phyloP scores from a whole-genome alignment of 2,888 invertebrate species.

The Ornithoptera priamus region DNA sequence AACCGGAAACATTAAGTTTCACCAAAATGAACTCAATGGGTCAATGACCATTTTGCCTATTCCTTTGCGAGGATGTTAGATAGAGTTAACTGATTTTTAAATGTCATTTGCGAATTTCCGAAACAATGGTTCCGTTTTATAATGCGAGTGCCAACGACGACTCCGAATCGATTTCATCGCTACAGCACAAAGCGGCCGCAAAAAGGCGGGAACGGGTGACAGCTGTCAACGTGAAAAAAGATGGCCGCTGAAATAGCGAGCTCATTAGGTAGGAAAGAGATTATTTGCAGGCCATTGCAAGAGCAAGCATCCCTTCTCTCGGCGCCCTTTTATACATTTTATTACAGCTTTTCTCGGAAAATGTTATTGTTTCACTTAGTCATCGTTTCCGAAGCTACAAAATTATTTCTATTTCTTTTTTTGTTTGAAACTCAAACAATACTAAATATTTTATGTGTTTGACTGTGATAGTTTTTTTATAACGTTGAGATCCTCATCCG shows the following conservation, averaged over 20 bases:
- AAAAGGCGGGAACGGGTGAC: conserved; percentile 32
- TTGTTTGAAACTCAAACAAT: too few species aligned
- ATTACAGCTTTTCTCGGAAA: not conserved
- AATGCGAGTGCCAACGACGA: conserved; percentile 10
- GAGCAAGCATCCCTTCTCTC: conserved; percentile 15
- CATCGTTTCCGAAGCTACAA: not conserved
- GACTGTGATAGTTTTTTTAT: too few species aligned
- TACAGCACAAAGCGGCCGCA: conserved; percentile 19
- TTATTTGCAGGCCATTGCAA: conserved; percentile 10
- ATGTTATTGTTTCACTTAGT: not conserved
- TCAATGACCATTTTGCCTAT: not conserved
- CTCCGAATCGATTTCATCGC: conserved; percentile 21
- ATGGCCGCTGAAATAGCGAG: conserved; percentile 21
- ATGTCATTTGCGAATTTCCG: conserved; percentile 14
- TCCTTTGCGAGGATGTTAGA: conserved; percentile 2
- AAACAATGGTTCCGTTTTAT: conserved; percentile 9
- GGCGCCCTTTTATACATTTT: conserved; percentile 3
- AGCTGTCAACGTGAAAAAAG: conserved; percentile 31
- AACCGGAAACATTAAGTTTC: not conserved
- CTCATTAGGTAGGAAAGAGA: conserved; percentile 26
- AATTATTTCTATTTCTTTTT: not conserved
- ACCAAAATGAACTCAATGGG: not conserved
- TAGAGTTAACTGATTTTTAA: conserved; percentile 15
- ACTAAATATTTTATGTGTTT: too few species aligned
- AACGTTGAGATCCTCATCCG: too few species aligned